Base-by-base conservation (phyloP, 2,113 vertebrate genomes). In the Tyto alba region DNA sequence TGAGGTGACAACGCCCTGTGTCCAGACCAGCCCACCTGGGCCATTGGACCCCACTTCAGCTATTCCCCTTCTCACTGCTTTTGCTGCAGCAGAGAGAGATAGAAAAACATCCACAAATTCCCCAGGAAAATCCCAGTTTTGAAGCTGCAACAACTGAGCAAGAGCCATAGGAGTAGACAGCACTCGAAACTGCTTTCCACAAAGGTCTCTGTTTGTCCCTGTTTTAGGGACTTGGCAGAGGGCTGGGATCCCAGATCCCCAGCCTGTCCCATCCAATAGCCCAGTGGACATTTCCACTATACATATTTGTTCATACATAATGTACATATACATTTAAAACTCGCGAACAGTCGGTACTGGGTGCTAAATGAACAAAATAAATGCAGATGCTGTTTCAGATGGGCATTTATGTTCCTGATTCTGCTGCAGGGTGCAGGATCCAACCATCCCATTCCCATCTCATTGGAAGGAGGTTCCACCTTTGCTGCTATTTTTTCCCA, bases 291-390 rank as follows among this genome's bases (percentile, higher is more conserved):
- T 83, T 87, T 88, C 53, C 4, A 0, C 36, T 50, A 0, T 19
- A 21, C 2, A 5, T 36, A 34, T 20, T 59, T 4, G 2, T 20
- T 52, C 76, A 52, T n/a, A n/a, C n/a, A n/a, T n/a, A n/a, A n/a
- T n/a, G n/a, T n/a, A n/a, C n/a, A n/a, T n/a, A n/a, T n/a, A n/a
- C 56, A 14, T 53, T 75, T 82, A 23, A 79, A 85, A 34, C 16
- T 56, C 29, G 36, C 4, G 1, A 60, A 32, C 14, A 23, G 16
- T 16, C 0, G 0, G 16, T 16, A 10, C 9, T 14, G 7, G 23
- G 29, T 34, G 11, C 32, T 68, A 63, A 79, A 85, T 9, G 11
- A 34, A 36, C 4, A 7, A 73, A 82, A 41, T 8, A 36, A 50
- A 34, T 2, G 5, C 13, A 71, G 67, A 60, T 25, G 11, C 19